Base-by-base conservation (phyloP, 2,113 vertebrate genomes). In the Rhagologus leucostigma region DNA sequence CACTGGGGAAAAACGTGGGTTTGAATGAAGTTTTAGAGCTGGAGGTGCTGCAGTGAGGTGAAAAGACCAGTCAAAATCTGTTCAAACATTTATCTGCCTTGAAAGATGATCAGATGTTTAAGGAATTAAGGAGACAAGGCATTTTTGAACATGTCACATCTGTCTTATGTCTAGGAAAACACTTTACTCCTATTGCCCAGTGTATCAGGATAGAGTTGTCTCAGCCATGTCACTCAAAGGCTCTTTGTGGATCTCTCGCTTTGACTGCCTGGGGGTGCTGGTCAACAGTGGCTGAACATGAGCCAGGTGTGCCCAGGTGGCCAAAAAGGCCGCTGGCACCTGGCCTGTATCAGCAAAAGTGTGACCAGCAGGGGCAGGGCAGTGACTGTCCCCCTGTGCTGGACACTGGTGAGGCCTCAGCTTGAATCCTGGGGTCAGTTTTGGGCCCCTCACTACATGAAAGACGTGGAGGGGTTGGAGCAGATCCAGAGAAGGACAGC, bases 141-240 rank as follows among this genome's bases (percentile, higher is more conserved):
- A 20, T 33, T 91, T 92, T 63, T 84, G 21, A 64, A 35, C 10
- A 22, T 18, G 13, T 44, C 21, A 64, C 22, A n/a, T 62, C 41
- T 74, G 22, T 41, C 22, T 57, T 41, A 7, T 1, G 1, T 19
- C 52, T 39, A 59, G 53, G 33, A 63, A 79, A 89, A 67, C 3
- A 2, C 30, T 84, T 75, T 16, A 49, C 20, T 87, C 12, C 69
- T 23, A 0, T n/a, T 6, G 0, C 6, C 41, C 26, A 11, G 15
- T 21, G 18, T 27, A 17, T 67, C 69, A 55, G 86, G 33, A 0
- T 3, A 16, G 30, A 8, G 14, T 7, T 79, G 17, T 50, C 37
- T 35, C 10, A 70, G 30, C 39, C 35, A 5, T 2, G 49, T 10
- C 63, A 37, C 32, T 9, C 24, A n/a, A 29, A 73, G 37, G 17